phyloP scores from a whole-genome alignment of 2,888 invertebrate species.

The Dendrolimus pini region DNA sequence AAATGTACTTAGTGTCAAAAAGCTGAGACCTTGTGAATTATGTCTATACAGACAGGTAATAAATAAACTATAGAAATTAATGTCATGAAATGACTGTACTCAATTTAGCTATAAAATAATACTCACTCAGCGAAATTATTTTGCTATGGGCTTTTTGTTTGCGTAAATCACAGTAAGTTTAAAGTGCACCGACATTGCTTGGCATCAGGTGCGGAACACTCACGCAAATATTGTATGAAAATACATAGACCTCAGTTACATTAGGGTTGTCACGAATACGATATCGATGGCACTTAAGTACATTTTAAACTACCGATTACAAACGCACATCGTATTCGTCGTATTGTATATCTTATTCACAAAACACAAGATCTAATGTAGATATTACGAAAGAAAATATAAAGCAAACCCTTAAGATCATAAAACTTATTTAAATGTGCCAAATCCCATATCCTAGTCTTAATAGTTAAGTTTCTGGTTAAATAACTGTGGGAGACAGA shows the following conservation, averaged over 20 bases:
- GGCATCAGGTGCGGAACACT: constrained; percentile 70
- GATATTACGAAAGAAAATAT: no score
- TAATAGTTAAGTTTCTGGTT: no score
- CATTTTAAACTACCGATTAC: neutral
- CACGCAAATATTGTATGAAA: constrained; percentile 75
- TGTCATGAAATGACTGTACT: no score
- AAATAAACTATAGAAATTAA: no score
- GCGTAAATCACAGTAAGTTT: constrained; percentile 65
- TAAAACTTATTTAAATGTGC: neutral
- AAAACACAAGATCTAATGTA: no score
- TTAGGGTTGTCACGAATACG: constrained; percentile 35
- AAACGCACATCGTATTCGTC: no score
- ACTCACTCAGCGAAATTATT: neutral
- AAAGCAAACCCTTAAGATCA: neutral
- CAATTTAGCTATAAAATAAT: neutral
- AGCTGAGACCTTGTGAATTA: no score
- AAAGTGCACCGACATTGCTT: constrained; percentile 59
- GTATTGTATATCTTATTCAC: no score
- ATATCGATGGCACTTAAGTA: constrained; percentile 17
- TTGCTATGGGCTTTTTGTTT: constrained; percentile 28
- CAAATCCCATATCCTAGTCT: no score
- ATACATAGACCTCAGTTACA: constrained; percentile 45
- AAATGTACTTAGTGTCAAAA: no score
- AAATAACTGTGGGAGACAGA: no score
- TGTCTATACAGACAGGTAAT: no score